Base-by-base conservation (phyloP, 2,797 vertebrate genomes). In the Diplodus sargus region DNA sequence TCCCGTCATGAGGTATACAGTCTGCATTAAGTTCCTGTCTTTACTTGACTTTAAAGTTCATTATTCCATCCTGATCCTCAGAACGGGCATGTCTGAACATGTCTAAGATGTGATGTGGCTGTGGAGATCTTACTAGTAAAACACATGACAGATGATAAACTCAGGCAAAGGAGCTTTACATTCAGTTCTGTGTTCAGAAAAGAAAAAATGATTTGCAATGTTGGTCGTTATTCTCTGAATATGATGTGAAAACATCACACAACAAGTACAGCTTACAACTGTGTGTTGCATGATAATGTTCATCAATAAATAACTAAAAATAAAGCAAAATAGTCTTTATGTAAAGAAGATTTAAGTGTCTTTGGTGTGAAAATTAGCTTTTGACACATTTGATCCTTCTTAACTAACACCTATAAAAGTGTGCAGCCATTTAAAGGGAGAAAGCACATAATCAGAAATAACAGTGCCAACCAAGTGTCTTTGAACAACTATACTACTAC, bases 31-130 rank as follows among this genome's bases (percentile, higher is more conserved):
- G 5, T 34, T 58, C 42, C 34, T 54, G 8, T 62, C 39, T 56
- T 51, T 39, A 39, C 39, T 39, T 39, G 39, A 6, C 54, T 83
- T 79, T 67, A 10, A 72, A 76, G n/a, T 70, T 48, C 54, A 25
- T 49, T 60, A 72, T 63, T 69, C 67, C 8, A 28, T 45, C 67
- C 20, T 72, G 54, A 64, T 76, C 80, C 76, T 71, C 48, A 14
- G 22, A 25, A 56, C 25, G 23, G 84, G 52, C 91, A 89, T 90
- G 90, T 81, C 85, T 78, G 56, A 61, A 67, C 92, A 86, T 86
- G 91, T 87, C 54, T 45, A 2, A 53, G 42, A 67, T 11, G 12
- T 51, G 70, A 9, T 3, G 17, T 10, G 22, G 70, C 52, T 75
- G 56, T 48, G 22, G 25, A 69, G 13, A 42, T 75, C n/a, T 22